These are phyloP conservation scores for Gymnocypris eckloni DNA, from an alignment of 2,797 vertebrate species.

Conservation along the genomic window DNA sequence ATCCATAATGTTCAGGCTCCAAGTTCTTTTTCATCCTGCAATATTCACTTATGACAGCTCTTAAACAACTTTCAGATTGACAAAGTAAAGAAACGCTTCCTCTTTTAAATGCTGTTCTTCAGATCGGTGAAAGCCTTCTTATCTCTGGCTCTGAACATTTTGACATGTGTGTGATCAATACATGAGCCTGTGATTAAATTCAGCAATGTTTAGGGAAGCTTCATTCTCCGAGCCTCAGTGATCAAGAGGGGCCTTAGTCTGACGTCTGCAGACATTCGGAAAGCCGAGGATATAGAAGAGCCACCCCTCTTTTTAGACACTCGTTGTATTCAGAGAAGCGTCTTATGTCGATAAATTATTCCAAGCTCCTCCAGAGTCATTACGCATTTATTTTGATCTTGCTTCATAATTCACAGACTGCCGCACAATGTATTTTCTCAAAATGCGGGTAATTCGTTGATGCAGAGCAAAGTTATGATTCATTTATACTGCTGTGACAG, in stretches of 20 bases:
- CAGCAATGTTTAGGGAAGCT: slow-evolving; percentile 79
- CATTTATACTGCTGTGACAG: slow-evolving; percentile 99
- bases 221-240: slow-evolving; percentile 81
- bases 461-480: slow-evolving; percentile 98
- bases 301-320: slow-evolving; percentile 72
- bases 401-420: slow-evolving; percentile 96
- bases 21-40: not conserved
- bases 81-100: slow-evolving; percentile 1
- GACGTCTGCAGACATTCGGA: slow-evolving; percentile 75
- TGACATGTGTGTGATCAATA: slow-evolving; percentile 82
- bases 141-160: slow-evolving; percentile 68
- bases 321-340: slow-evolving; percentile 74
- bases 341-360: slow-evolving; percentile 90
- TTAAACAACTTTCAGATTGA: slow-evolving; percentile 5
- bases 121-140: slow-evolving; percentile 7
- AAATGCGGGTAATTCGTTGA: slow-evolving; percentile 99
- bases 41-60: not conserved
- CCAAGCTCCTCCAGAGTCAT: slow-evolving; percentile 85
- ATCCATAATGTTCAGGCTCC: not conserved
- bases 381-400: slow-evolving; percentile 95
- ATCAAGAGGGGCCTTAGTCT: slow-evolving; percentile 74
- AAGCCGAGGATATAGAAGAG: slow-evolving; percentile 65
- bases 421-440: slow-evolving; percentile 94
- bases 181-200: slow-evolving; percentile 82
- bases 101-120: slow-evolving; percentile 12